A percentile compares a stretch with the other conserved stretches of the same genome.
These are phyloP conservation scores for Pentamera pediparva DNA, from an alignment of 53 echinoderm and acorn worm species.

Conservation along the genomic window DNA sequence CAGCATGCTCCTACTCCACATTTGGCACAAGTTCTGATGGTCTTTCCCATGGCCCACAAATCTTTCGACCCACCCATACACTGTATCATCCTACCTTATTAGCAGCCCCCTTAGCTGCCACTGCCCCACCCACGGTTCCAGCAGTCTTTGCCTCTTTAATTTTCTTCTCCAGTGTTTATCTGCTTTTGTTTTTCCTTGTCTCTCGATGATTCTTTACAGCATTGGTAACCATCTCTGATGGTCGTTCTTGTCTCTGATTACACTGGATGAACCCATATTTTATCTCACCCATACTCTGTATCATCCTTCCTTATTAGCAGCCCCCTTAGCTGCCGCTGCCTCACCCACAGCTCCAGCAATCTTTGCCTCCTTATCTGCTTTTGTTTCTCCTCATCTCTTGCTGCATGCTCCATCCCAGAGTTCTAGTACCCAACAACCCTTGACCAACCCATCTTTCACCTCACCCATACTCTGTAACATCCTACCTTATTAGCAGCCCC, in stretches of 20 bases:
- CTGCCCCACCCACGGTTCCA: constrained; percentile 50
- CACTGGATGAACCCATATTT: not conserved
- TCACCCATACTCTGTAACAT: not conserved
- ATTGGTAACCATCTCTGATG: constrained; percentile 54
- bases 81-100: constrained; percentile 38
- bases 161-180: constrained; percentile 85
- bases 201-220: constrained; percentile 71
- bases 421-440: too few relatives aligned
- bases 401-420: not conserved
- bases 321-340: constrained; percentile 34
- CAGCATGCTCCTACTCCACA: too few relatives aligned
- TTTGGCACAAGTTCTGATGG: too few relatives aligned
- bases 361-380: constrained; percentile 54
- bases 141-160: constrained; percentile 57
- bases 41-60: too few relatives aligned
- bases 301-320: constrained; percentile 19
- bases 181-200: constrained; percentile 68
- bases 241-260: too few relatives aligned
- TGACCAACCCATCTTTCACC: not conserved
- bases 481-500: constrained; percentile 33
- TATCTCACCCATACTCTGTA: not conserved
- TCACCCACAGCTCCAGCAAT: constrained; percentile 51
- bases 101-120: constrained; percentile 24
- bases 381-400: not conserved
- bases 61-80: too few relatives aligned